A percentile compares a stretch with the other conserved stretches of the same genome.
Conservation (phyloP, 2,797 vertebrate genomes). For the Spinus pinus region DNA sequence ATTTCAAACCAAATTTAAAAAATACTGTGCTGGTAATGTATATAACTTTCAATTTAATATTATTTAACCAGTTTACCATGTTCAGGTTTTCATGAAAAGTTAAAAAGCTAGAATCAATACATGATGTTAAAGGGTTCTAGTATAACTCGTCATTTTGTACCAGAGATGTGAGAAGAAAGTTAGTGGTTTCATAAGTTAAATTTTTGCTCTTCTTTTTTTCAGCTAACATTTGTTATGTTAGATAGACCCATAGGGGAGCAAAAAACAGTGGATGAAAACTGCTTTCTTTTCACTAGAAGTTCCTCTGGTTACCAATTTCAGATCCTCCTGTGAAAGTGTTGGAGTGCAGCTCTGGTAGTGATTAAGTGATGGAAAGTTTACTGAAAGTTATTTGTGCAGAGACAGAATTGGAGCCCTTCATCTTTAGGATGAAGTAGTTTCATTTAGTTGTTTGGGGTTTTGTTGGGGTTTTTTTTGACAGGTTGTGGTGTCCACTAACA, state of each 20-base stretch:
- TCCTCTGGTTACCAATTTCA: neutral
- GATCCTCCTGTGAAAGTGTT: neutral
- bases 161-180: neutral
- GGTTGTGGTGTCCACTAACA: conserved; percentile 98
- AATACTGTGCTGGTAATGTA: neutral
- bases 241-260: neutral
- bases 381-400: neutral
- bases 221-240: neutral
- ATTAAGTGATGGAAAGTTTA: neutral
- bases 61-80: neutral
- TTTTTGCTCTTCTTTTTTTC: neutral
- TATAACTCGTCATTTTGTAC: neutral
- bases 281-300: neutral
- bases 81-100: neutral
- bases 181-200: neutral
- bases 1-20: neutral
- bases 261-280: neutral
- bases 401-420: neutral
- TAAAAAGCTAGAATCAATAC: neutral
- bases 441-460: neutral
- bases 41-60: neutral
- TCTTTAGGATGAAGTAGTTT: neutral
- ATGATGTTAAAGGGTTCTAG: neutral
- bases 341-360: neutral
- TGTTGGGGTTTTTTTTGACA: conserved; percentile 57